A percentile compares a stretch with the other conserved stretches of the same genome.
These are phyloP conservation scores for Andrena dorsata DNA, from an alignment of 2,888 invertebrate species.

Conservation along the genomic window DNA sequence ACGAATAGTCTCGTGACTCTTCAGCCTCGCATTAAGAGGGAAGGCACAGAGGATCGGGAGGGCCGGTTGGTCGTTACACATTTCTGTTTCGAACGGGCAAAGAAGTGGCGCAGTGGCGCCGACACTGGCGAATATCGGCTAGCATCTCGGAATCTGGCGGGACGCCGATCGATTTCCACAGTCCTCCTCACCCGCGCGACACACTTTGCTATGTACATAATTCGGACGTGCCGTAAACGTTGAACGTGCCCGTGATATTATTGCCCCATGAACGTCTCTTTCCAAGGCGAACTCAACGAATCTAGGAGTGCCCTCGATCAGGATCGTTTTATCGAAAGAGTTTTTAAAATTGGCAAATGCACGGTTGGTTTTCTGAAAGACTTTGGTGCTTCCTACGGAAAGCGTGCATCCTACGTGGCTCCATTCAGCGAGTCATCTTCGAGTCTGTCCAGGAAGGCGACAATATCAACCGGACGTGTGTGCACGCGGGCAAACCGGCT, in stretches of 20 bases:
- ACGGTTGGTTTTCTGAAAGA: neutral
- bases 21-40: neutral
- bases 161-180: constrained; percentile 80
- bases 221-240: constrained; percentile 37
- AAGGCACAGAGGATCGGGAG: constrained; percentile 17
- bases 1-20: neutral
- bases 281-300: neutral
- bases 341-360: neutral
- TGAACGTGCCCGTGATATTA: constrained; percentile 23
- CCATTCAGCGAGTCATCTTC: constrained; percentile 21
- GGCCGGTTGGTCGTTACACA: constrained; percentile 44
- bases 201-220: constrained; percentile 56
- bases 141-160: constrained; percentile 74
- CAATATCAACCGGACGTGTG: constrained; percentile 57
- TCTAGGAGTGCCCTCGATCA: neutral
- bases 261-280: neutral
- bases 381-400: neutral
- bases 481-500: constrained; percentile 77
- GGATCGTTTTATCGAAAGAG: neutral
- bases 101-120: constrained; percentile 75
- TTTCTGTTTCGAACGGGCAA: constrained; percentile 47
- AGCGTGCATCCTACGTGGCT: neutral
- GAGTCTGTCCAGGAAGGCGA: constrained; percentile 42
- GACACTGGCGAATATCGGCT: constrained; percentile 67
- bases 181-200: constrained; percentile 56